Conservation (phyloP, 1,140 invertebrate genomes). For the honey bee (Apis mellifera) region Amel_HAv3.1 CM009940.2:689001-689500, state of each 20-base stretch:
- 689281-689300: too few species aligned
- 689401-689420: neutral
- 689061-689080: conserved; percentile 60
- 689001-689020: conserved; percentile 54
- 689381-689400: too few species aligned
- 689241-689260: neutral
- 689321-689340: conserved; percentile 14
- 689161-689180: conserved; percentile 60
- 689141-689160: conserved; percentile 60
- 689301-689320: neutral
- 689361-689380: too few species aligned
- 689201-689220: neutral
- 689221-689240: conserved; percentile 13
- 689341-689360: neutral
- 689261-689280: neutral
- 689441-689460: conserved; percentile 13
- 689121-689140: conserved; percentile 50
- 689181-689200: conserved; percentile 44
- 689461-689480: conserved; percentile 8
- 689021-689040: conserved; percentile 65
- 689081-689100: conserved; percentile 61
- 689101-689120: conserved; percentile 63
- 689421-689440: conserved; percentile 17
- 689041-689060: conserved; percentile 60
- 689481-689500: neutral